Evolutionary conservation across 2,888 invertebrate species (phyloP), one percentile per base, ranked within the genome.

Genomic region (Nomada flava): DNA sequence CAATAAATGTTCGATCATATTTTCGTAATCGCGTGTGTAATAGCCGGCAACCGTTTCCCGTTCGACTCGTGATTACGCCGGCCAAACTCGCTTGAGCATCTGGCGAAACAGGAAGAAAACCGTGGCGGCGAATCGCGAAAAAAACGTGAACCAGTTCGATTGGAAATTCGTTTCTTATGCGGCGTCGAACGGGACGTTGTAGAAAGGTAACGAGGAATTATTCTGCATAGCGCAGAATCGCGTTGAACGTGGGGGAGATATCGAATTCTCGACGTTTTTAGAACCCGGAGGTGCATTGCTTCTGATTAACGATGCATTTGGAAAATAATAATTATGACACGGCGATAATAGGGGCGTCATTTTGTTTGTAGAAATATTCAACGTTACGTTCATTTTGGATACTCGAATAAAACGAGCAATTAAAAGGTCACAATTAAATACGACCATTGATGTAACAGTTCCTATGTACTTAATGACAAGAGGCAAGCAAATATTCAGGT

Each of bases 31-130:
- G 69, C 10, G 15, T 0, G 20, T 7, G 47, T 59, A 59, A 70
- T 50, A 29, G n/a, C 4, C 18, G 50, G 13, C 59, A n/a, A 20
- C 29, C 50, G 26, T 62, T 62, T 70, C 44, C 50, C 20, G 60
- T 20, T 29, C 5, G 50, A 23, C 60, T 20, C 20, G 15, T 62
- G 60, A 71, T 71, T 71, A 71, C 50, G 70, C 60, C 36, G 29
- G 36, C 36, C 55, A 9, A 26, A 11, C 44, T 9, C 15, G 57
- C 26, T 29, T 2, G 0, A 29, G n/a, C n/a, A 60, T 47, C 70
- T n/a, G 29, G 60, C 47, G 20, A 50, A 70, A 62, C 70, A 60
- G 70, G 70, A 71, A 71, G 70, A 60, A 60, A 50, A 29, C 20
- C 29, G 29, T 18, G 55, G 15, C 36, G n/a, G 20, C 36, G 29